Percentiles rank a stretch among this genome's conserved stretches.
These are phyloP conservation scores for Falco concolor DNA, from an alignment of 2,797 vertebrate species.

Conservation along the genomic window DNA sequence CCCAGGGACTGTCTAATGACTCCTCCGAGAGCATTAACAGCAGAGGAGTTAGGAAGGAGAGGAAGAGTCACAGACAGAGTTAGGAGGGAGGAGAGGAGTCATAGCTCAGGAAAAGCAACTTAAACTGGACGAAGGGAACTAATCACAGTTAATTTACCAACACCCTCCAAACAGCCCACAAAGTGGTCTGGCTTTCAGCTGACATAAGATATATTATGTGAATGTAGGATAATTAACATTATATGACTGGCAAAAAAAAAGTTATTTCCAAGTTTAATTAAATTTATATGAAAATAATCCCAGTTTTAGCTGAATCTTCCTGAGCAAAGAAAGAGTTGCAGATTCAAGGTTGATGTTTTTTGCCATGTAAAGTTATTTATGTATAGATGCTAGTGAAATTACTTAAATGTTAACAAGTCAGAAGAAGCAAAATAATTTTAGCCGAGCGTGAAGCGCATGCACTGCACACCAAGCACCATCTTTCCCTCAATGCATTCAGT, in stretches of 20 bases:
- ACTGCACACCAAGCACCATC: neutral
- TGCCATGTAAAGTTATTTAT: neutral
- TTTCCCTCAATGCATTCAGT: neutral
- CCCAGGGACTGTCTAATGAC: neutral
- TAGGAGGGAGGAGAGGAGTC: neutral
- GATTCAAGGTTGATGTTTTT: neutral
- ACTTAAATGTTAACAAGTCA: neutral
- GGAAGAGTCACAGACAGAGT: neutral
- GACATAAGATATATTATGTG: neutral
- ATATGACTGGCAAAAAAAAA: neutral
- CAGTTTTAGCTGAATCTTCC: neutral
- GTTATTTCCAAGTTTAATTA: neutral
- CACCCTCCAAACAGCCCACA: neutral
- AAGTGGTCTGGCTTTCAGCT: neutral
- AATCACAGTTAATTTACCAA: neutral
- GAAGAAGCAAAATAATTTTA: neutral
- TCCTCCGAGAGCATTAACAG: neutral
- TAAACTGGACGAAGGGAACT: neutral
- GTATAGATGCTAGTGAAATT: neutral
- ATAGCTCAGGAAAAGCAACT: neutral
- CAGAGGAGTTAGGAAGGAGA: neutral
- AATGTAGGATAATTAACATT: neutral
- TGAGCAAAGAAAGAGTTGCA: neutral
- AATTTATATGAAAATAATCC: neutral
- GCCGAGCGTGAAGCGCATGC: neutral